These are phyloP conservation scores for Characodon lateralis DNA, from an alignment of 2,797 vertebrate species.

Conservation along the genomic window DNA sequence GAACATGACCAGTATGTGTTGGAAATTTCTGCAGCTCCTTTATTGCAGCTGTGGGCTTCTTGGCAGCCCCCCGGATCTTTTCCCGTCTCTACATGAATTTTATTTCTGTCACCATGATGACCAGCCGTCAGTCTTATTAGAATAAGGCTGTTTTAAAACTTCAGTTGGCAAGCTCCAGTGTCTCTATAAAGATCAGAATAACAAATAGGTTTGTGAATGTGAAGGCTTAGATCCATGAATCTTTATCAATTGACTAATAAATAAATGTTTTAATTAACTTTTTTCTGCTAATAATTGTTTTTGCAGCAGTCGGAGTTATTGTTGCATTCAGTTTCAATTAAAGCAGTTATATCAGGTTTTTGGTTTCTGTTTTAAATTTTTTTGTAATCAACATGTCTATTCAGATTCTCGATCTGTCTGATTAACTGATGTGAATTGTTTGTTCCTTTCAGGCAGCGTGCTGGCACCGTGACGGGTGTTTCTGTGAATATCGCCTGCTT, in stretches of 20 bases:
- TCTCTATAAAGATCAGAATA: neutral
- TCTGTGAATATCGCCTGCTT: conserved; percentile 90
- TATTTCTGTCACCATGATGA: neutral
- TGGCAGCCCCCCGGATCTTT: neutral
- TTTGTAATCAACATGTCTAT: neutral
- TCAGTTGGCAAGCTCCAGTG: neutral
- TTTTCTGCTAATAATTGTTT: neutral
- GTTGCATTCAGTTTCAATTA: neutral
- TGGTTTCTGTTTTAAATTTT: neutral
- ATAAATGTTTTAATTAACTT: neutral
- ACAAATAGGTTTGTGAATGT: neutral
- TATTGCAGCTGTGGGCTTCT: too few relatives aligned
- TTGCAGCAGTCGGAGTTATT: neutral
- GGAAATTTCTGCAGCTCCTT: too few relatives aligned
- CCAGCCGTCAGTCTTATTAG: neutral
- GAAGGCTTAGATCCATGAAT: neutral
- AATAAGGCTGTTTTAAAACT: neutral
- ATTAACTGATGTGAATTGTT: conserved; percentile 9
- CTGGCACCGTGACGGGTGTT: conserved; percentile 89
- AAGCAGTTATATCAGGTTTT: neutral
- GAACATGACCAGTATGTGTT: neutral
- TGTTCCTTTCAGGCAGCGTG: conserved; percentile 81
- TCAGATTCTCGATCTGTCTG: neutral
- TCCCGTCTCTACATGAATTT: neutral
- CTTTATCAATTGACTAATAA: neutral